phyloP scores from a whole-genome alignment of 2,888 invertebrate species.

The Drosophila pullipes region DNA sequence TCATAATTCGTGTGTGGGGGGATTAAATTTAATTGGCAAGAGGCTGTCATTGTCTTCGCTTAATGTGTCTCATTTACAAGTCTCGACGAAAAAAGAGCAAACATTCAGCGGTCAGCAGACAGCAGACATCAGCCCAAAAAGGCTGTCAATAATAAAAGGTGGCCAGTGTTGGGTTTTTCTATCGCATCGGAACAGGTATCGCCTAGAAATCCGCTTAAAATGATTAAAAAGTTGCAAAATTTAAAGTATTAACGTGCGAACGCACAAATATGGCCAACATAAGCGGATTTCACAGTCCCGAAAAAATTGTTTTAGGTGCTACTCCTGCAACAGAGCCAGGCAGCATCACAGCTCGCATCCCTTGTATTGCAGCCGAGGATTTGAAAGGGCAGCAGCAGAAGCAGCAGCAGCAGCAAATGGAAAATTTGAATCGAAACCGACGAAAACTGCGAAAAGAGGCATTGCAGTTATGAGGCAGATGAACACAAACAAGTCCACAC shows the following conservation, averaged over 20 bases:
- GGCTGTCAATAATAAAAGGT: slow-evolving; percentile 21
- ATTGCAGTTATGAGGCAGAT: slow-evolving; percentile 65
- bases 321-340: background rate
- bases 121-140: slow-evolving; percentile 7
- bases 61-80: slow-evolving; percentile 53
- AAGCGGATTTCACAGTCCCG: slow-evolving; percentile 74
- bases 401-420: slow-evolving; percentile 39
- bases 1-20: slow-evolving; percentile 2
- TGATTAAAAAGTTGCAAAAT: slow-evolving; percentile 82
- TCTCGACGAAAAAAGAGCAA: slow-evolving; percentile 28
- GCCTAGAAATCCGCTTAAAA: slow-evolving; percentile 73
- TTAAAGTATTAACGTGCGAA: slow-evolving; percentile 74
- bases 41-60: slow-evolving; percentile 33
- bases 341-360: slow-evolving; percentile 7
- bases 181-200: slow-evolving; percentile 68
- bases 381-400: slow-evolving; percentile 39
- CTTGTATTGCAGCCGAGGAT: slow-evolving; percentile 13
- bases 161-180: slow-evolving; percentile 8
- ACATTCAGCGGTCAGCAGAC: slow-evolving; percentile 7
- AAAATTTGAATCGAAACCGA: slow-evolving; percentile 53
- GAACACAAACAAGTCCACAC: slow-evolving; percentile 43
- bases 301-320: slow-evolving; percentile 44
- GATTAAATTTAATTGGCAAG: slow-evolving; percentile 59
- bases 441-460: slow-evolving; percentile 53
- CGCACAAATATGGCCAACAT: slow-evolving; percentile 72